These are phyloP conservation scores for Atrina japonica DNA, from an alignment of 2,888 invertebrate species.

Conservation along the genomic window DNA sequence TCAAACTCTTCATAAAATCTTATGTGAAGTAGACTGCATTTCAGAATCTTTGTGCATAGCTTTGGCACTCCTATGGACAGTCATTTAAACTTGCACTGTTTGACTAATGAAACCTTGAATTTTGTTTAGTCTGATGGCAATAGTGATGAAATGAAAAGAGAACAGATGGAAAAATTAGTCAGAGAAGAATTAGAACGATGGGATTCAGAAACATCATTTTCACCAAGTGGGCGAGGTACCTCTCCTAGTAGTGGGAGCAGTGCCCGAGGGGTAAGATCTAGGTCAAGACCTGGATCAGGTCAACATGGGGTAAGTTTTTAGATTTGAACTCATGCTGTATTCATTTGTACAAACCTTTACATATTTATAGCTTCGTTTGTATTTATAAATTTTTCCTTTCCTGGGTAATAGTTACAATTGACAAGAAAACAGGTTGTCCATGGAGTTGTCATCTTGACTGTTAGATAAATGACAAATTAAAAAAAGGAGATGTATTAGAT, in stretches of 20 bases:
- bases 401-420: too few relatives aligned
- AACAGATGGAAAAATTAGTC: conserved; percentile 81
- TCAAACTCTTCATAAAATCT: too few relatives aligned
- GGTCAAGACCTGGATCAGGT: conserved; percentile 70
- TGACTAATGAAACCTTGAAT: conserved; percentile 21
- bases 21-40: too few relatives aligned
- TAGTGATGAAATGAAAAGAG: conserved; percentile 79
- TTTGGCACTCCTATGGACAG: too few relatives aligned
- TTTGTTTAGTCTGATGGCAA: conserved; percentile 75
- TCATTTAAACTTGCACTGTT: too few relatives aligned
- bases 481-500: too few relatives aligned
- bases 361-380: background rate
- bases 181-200: conserved; percentile 80
- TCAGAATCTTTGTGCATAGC: too few relatives aligned
- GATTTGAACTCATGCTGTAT: background rate
- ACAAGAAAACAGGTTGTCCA: too few relatives aligned
- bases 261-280: conserved; percentile 61
- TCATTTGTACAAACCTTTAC: conserved; percentile 21
- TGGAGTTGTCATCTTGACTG: too few relatives aligned
- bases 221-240: conserved; percentile 67
- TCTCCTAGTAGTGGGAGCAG: conserved; percentile 66
- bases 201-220: conserved; percentile 78
- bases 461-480: too few relatives aligned
- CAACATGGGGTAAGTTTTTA: conserved; percentile 52
- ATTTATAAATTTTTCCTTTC: too few relatives aligned